Percentiles rank a stretch among this genome's conserved stretches.
Evolutionary conservation across 1,140 invertebrate species (phyloP).

Genomic region (Ceratina australensis): DNA sequence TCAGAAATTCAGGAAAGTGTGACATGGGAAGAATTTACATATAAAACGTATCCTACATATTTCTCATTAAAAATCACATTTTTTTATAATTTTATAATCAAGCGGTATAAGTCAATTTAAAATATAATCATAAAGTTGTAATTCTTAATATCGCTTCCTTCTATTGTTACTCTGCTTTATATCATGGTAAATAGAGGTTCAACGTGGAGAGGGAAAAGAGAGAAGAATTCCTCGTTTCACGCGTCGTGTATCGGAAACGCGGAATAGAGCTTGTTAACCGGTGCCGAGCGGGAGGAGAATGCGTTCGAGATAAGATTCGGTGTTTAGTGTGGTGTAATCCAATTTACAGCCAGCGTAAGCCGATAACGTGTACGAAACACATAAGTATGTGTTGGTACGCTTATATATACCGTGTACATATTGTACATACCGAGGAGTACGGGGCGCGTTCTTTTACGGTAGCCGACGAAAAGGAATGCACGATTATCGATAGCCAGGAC

Average conservation of each 20-base stretch:
- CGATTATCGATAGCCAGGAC: slow-evolving; percentile 40
- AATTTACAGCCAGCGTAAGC: slow-evolving; percentile 23
- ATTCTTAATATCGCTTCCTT: too few relatives aligned
- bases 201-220: too few relatives aligned
- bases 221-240: slow-evolving; percentile 9
- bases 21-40: too few relatives aligned
- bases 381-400: too few relatives aligned
- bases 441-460: slow-evolving; percentile 20
- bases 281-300: slow-evolving; percentile 3
- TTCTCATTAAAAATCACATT: not conserved
- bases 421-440: too few relatives aligned
- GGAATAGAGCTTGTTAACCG: not conserved
- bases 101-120: too few relatives aligned
- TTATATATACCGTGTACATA: too few relatives aligned
- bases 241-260: not conserved
- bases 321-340: slow-evolving; percentile 22
- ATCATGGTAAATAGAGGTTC: too few relatives aligned
- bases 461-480: slow-evolving; percentile 40
- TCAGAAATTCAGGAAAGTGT: not conserved
- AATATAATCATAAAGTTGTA: too few relatives aligned
- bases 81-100: not conserved
- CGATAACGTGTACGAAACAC: slow-evolving; percentile 21
- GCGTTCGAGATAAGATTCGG: slow-evolving; percentile 14
- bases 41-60: not conserved
- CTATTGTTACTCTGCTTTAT: too few relatives aligned